Evolutionary conservation across 2,113 vertebrate genomes (phyloP).

Genomic region (Bagarius yarrelli): DNA sequence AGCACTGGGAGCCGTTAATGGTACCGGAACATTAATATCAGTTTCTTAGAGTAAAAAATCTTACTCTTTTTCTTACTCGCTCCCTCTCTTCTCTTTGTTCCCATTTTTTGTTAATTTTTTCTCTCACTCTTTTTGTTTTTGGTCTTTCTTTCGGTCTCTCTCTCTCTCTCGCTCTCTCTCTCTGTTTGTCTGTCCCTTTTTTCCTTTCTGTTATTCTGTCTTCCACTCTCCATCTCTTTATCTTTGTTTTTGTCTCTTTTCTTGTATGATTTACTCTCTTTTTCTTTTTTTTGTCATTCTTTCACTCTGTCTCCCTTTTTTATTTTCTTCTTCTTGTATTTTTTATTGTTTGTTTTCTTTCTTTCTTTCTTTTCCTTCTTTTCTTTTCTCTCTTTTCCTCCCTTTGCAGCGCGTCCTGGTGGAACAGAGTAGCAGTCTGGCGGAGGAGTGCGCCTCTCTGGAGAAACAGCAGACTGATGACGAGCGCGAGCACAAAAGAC

Average conservation of each 20-base stretch:
- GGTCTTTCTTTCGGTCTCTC: background rate
- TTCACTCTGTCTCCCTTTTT: background rate
- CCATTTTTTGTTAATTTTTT: too few species aligned
- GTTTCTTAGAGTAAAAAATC: too few species aligned
- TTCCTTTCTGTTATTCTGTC: too few species aligned
- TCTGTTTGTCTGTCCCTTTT: background rate
- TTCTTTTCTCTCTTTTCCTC: constrained; percentile 46
- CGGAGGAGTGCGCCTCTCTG: constrained; percentile 68
- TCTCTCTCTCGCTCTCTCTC: background rate
- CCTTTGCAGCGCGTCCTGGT: constrained; percentile 72
- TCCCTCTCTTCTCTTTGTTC: too few species aligned
- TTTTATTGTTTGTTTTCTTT: too few species aligned
- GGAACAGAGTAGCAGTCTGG: constrained; percentile 58
- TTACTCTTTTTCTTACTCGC: accelerated
- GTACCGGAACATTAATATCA: constrained; percentile 53
- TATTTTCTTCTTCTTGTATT: too few species aligned
- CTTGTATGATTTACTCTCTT: background rate
- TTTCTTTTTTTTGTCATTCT: background rate
- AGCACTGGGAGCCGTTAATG: constrained; percentile 75
- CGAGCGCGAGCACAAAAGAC: constrained; percentile 75
- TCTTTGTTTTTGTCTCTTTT: background rate
- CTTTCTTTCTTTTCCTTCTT: too few species aligned
- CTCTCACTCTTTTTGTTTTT: too few species aligned
- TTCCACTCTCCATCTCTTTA: too few species aligned
- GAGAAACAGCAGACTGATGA: constrained; percentile 75